Evolutionary conservation across 2,888 invertebrate species (phyloP).

Genomic region (Eudemis profundana): DNA sequence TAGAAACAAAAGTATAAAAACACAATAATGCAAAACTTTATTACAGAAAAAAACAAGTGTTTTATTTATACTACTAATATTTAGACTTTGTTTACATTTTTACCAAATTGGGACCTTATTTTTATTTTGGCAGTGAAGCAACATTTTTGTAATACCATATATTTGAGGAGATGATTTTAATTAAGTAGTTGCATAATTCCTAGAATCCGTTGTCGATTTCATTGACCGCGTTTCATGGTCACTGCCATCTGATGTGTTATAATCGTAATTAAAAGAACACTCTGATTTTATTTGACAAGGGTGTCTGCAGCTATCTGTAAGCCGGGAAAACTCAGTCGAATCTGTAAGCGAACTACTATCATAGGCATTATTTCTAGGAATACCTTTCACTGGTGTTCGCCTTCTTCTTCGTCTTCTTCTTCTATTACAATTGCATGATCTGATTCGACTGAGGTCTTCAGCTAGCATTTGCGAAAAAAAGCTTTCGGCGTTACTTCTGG

Average conservation of each 20-base stretch:
- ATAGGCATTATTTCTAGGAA: neutral
- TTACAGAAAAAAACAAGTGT: too few relatives aligned
- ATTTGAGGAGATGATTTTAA: neutral
- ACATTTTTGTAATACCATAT: too few relatives aligned
- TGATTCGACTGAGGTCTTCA: neutral
- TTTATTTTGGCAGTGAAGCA: too few relatives aligned
- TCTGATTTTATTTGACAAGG: slow-evolving; percentile 10
- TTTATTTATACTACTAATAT: too few relatives aligned
- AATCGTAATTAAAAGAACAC: slow-evolving; percentile 7
- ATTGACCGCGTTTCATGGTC: neutral
- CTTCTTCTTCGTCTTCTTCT: neutral
- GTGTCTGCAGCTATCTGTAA: neutral
- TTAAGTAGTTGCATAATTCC: slow-evolving; percentile 18
- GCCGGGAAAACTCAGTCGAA: neutral
- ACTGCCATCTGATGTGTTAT: slow-evolving; percentile 7
- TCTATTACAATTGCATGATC: neutral
- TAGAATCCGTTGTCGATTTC: neutral
- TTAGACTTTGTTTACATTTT: too few relatives aligned
- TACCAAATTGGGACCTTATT: neutral
- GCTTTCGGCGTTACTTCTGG: neutral
- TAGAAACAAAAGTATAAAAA: too few relatives aligned
- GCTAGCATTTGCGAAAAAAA: neutral
- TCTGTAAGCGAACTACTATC: neutral
- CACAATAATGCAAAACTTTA: too few relatives aligned
- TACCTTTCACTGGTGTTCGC: neutral